Evolutionary conservation across 1,140 invertebrate species (phyloP), one percentile per base, ranked within the genome.

Genomic region (Nymphalis io): DNA sequence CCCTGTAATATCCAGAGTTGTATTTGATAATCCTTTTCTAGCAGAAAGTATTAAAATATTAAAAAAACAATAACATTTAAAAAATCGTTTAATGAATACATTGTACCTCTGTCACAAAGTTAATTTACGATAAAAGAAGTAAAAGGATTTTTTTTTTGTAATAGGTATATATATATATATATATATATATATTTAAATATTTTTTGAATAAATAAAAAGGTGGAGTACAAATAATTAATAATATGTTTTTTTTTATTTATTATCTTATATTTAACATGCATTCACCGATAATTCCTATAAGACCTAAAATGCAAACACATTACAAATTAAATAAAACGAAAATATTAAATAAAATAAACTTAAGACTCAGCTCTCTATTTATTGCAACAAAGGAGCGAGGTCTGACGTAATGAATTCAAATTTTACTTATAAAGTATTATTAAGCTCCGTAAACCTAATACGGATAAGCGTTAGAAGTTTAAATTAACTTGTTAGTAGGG

Each of bases 381-480:
- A 59, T 58, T 40, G 23, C 64, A 46, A 60, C 44, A 13, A 44
- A 60, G 46, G 27, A 44, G 23, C 53, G 39, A 65, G 38, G 51
- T 39, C 38, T 33, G 48, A 42, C 40, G 60, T 77, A 74, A 73
- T 74, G 68, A 81, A 76, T 79, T 80, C 51, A 67, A 80, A 81
- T 78, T 85, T 79, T 75, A 75, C 75, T 78, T 80, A 77, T 72
- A 78, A 83, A 84, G 78, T 80, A 79, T 80, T 83, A 84, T 81
- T 77, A 83, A 79, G 74, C 79, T 75, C 74, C 77, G 76, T 82
- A 80, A 83, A 83, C 74, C 74, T 79, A 82, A 85, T 75, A 80
- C 83, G 76, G 84, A 80, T 85, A 77, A 84, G 76, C 83, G 80
- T 77, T 82, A 77, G 79, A 87, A 87, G 85, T 85, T 87, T 84